These are phyloP conservation scores for Gavialis gangeticus DNA, from an alignment of 2,113 vertebrate species.

Conservation along the genomic window DNA sequence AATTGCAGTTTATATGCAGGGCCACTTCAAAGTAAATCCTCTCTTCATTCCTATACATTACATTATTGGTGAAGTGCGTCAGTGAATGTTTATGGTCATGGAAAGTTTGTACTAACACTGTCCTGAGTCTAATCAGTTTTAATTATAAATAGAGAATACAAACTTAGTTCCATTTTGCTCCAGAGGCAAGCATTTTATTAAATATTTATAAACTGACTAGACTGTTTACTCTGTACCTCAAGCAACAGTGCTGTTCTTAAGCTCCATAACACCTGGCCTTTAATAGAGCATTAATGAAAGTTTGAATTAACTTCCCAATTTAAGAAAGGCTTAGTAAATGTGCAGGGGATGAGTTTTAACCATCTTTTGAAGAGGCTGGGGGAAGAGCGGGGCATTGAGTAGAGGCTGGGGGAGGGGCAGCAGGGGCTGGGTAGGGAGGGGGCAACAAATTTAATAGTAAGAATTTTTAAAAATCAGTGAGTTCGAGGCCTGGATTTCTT, in stretches of 20 bases:
- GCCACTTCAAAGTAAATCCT: not conserved
- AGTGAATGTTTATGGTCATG: conserved; percentile 75
- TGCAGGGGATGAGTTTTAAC: not conserved
- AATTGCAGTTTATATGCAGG: not conserved
- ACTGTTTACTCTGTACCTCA: conserved; percentile 76
- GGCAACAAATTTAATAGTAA: not conserved
- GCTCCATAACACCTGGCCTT: conserved; percentile 74
- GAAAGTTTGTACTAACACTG: conserved; percentile 77
- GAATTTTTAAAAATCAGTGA: not conserved
- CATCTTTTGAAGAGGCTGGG: too few relatives aligned
- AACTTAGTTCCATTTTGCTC: conserved; percentile 57
- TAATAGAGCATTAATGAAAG: conserved; percentile 14
- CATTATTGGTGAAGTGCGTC: conserved; percentile 48
- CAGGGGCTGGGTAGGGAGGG: not conserved
- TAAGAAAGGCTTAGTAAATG: not conserved
- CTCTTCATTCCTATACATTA: conserved; percentile 66
- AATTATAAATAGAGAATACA: conserved; percentile 56
- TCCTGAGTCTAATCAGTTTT: conserved; percentile 77
- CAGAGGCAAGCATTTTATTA: conserved; percentile 73
- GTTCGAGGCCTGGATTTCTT: not conserved
- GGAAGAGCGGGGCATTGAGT: too few relatives aligned
- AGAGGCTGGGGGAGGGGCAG: too few relatives aligned
- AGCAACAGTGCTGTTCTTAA: conserved; percentile 64
- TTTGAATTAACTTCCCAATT: conserved; percentile 17
- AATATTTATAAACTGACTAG: conserved; percentile 82